Evolutionary conservation across 2,888 invertebrate genomes (phyloP).

Genomic region (Tuberolachnus salignus): DNA sequence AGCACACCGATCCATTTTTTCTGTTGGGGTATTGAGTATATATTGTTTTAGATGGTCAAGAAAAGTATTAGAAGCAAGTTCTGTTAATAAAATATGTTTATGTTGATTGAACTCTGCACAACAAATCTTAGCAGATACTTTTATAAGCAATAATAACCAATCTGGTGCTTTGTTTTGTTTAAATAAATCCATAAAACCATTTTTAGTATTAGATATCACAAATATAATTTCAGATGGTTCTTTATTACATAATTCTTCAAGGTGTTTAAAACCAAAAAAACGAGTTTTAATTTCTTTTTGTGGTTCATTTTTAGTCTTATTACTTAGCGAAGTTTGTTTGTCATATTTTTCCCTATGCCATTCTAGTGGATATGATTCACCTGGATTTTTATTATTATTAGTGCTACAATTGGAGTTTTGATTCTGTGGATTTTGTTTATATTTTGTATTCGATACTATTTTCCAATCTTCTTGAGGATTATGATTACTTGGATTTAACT

Average conservation of each 20-base stretch:
- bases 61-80: slow-evolving; percentile 32
- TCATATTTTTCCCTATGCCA: too few relatives aligned
- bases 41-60: slow-evolving; percentile 39
- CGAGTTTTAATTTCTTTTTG: neutral
- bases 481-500: neutral
- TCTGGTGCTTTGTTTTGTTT: slow-evolving; percentile 43
- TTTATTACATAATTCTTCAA: slow-evolving; percentile 42
- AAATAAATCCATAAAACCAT: slow-evolving; percentile 42
- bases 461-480: neutral
- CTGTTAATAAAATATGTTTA: slow-evolving; percentile 21
- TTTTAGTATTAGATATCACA: slow-evolving; percentile 23
- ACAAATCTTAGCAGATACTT: slow-evolving; percentile 50
- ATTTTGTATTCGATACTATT: neutral
- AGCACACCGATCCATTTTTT: slow-evolving; percentile 58
- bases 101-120: slow-evolving; percentile 37
- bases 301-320: too few relatives aligned
- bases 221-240: slow-evolving; percentile 46
- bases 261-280: slow-evolving; percentile 25
- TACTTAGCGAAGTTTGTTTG: too few relatives aligned
- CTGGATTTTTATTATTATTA: neutral
- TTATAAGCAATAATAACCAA: slow-evolving; percentile 54
- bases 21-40: slow-evolving; percentile 57
- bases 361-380: neutral
- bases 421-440: neutral
- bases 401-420: neutral